Evolutionary conservation across 1,140 invertebrate genomes (phyloP).

Genomic region (Diabrotica undecimpunctata): DNA sequence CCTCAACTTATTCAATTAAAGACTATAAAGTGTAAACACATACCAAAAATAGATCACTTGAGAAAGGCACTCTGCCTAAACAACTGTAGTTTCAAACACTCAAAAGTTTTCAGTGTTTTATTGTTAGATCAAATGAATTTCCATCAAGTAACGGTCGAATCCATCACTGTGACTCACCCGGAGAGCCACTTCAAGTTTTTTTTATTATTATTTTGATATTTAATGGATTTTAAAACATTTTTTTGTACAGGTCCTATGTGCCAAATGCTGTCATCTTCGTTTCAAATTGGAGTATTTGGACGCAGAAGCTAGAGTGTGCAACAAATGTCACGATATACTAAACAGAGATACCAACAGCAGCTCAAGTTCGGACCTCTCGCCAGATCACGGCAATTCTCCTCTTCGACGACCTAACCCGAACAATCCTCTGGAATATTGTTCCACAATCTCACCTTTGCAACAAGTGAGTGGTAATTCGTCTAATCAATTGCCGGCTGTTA

Average conservation of each 20-base stretch:
- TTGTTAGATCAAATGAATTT: too few species aligned
- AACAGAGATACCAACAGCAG: conserved; percentile 34
- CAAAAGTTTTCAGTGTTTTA: too few species aligned
- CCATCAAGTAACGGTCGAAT: too few species aligned
- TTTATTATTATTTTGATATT: too few species aligned
- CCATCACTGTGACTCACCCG: too few species aligned
- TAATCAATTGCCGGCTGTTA: conserved; percentile 65
- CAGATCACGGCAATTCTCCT: conserved; percentile 28
- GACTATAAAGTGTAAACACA: too few species aligned
- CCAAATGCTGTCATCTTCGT: conserved; percentile 74
- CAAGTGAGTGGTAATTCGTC: conserved; percentile 54
- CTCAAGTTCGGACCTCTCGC: conserved; percentile 30
- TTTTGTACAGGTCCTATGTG: conserved; percentile 69
- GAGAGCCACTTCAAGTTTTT: too few species aligned
- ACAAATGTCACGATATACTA: conserved; percentile 57
- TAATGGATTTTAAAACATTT: too few species aligned
- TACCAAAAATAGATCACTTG: too few species aligned
- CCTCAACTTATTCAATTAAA: too few species aligned
- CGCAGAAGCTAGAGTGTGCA: conserved; percentile 57
- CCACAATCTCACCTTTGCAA: conserved; percentile 76
- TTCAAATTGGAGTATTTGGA: conserved; percentile 71
- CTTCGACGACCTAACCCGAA: conserved; percentile 70
- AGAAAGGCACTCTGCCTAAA: too few species aligned
- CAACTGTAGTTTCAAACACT: too few species aligned
- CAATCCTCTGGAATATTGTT: conserved; percentile 89